Evolutionary conservation across 2,113 vertebrate species (phyloP).

Genomic region (Gopherus evgoodei): DNA sequence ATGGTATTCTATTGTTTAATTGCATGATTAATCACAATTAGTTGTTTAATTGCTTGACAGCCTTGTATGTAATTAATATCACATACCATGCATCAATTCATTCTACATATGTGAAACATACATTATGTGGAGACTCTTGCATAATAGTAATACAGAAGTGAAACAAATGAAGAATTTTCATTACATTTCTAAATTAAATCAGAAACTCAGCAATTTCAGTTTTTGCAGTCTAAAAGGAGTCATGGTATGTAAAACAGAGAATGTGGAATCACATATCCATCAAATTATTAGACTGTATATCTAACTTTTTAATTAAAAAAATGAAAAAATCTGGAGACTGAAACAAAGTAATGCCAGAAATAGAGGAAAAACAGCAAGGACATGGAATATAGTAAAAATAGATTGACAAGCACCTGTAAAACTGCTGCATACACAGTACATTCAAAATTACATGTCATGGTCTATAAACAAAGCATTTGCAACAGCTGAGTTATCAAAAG

Average conservation of each 20-base stretch:
- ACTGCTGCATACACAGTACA: slow-evolving; percentile 37
- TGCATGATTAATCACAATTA: too few species aligned
- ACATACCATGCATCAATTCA: not conserved
- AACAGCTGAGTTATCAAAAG: slow-evolving; percentile 43
- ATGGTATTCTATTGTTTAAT: too few species aligned
- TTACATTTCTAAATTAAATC: slow-evolving; percentile 8
- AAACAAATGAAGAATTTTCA: not conserved
- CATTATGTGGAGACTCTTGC: not conserved
- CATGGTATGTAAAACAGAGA: not conserved
- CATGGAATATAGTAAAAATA: slow-evolving; percentile 41
- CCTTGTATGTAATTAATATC: not conserved
- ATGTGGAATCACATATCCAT: not conserved
- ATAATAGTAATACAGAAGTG: not conserved
- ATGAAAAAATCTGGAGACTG: not conserved
- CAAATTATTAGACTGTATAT: not conserved
- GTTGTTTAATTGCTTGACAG: too few species aligned
- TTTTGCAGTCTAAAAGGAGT: not conserved
- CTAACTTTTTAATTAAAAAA: not conserved
- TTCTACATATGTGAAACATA: not conserved
- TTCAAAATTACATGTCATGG: slow-evolving; percentile 46
- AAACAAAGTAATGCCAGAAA: not conserved
- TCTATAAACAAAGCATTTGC: slow-evolving; percentile 25
- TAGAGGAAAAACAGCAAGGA: not conserved
- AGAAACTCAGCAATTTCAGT: not conserved
- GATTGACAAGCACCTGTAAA: slow-evolving; percentile 45